Percentiles rank a stretch among this genome's conserved stretches.
phyloP scores from a whole-genome alignment of 2,113 vertebrate genomes.

The Microtus oregoni region DNA sequence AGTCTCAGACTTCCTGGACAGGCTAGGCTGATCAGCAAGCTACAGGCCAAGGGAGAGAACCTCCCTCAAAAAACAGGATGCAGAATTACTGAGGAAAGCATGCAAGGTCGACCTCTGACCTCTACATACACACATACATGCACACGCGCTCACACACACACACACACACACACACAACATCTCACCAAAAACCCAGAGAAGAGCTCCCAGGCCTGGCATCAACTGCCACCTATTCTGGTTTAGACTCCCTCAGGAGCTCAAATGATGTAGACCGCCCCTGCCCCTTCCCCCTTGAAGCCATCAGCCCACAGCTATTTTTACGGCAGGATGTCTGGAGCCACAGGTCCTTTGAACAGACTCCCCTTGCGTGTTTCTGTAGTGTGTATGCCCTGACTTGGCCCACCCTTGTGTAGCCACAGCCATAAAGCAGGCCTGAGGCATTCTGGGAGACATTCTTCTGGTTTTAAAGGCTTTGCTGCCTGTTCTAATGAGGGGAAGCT shows the following conservation, averaged over 20 bases:
- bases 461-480: constrained; percentile 82
- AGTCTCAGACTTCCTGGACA: neutral
- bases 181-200: neutral
- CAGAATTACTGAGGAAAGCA: neutral
- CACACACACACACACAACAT: neutral
- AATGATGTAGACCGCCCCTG: neutral
- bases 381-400: neutral
- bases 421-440: constrained; percentile 80
- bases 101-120: neutral
- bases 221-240: neutral
- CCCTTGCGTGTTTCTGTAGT: constrained; percentile 34
- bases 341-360: constrained; percentile 70
- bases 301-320: constrained; percentile 60
- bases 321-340: constrained; percentile 55
- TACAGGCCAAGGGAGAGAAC: neutral
- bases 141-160: too few species aligned
- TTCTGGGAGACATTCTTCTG: constrained; percentile 78
- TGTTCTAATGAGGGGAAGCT: constrained; percentile 85
- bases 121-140: too few species aligned
- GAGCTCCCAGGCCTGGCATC: neutral
- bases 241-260: neutral
- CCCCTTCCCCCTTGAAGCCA: neutral
- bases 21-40: neutral
- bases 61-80: neutral
- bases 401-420: constrained; percentile 66